These are phyloP conservation scores for Tetragnatha montana DNA, from an alignment of 2,888 invertebrate species.

Conservation along the genomic window DNA sequence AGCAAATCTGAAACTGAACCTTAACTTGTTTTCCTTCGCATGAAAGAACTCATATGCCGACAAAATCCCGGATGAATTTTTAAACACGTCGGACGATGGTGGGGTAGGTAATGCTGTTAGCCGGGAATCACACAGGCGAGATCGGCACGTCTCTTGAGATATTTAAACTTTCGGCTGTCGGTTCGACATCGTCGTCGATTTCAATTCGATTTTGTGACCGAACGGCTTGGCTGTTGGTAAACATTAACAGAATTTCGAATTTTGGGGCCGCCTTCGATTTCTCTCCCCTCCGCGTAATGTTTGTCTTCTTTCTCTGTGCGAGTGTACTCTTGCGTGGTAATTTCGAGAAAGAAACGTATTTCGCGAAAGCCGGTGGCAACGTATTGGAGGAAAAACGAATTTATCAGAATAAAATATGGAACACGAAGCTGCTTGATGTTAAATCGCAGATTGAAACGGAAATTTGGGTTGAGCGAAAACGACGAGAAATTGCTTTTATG, in stretches of 20 bases:
- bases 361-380: constrained; percentile 32
- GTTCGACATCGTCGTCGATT: constrained; percentile 48
- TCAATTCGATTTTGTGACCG: constrained; percentile 55
- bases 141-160: constrained; percentile 33
- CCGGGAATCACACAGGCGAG: constrained; percentile 25
- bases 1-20: too few relatives aligned
- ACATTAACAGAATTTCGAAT: constrained; percentile 63
- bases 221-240: constrained; percentile 54
- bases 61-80: neutral
- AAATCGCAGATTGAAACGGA: constrained; percentile 45
- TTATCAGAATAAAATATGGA: constrained; percentile 58
- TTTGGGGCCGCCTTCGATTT: constrained; percentile 45
- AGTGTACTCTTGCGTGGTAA: constrained; percentile 37
- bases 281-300: constrained; percentile 11
- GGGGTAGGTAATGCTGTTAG: constrained; percentile 3
- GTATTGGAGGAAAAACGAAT: constrained; percentile 19
- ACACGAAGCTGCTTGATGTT: constrained; percentile 27
- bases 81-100: neutral
- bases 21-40: neutral
- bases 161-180: constrained; percentile 44
- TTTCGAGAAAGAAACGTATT: constrained; percentile 39
- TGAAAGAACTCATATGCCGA: neutral
- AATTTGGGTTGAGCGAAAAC: constrained; percentile 28
- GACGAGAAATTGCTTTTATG: constrained; percentile 48
- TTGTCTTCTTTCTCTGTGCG: constrained; percentile 36